Base-by-base conservation (phyloP, 1,140 invertebrate species). In the Dendroctonus valens region DNA sequence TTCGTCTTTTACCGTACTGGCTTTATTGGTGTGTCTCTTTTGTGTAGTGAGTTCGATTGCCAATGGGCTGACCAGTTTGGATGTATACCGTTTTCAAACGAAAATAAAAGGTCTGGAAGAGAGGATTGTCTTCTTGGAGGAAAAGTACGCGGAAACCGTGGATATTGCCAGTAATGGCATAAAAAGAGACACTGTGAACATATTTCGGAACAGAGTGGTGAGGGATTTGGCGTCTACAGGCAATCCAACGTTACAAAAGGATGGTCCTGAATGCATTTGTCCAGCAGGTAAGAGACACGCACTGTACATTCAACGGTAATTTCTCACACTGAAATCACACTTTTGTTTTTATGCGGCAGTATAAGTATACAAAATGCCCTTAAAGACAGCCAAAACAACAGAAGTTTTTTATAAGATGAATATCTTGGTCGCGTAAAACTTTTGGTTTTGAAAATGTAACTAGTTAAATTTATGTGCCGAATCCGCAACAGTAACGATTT, bases 261-360 rank as follows among this genome's bases (percentile, higher is more conserved):
- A 78, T 68, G 75, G 67, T 6, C 74, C 75, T 6, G 77, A 78
- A 70, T 78, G 77, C 67, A 68, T 76, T 65, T 78, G 77, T 75
- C 77, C 77, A 65, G 70, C 77, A 77, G 77, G 77, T 78, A 73
- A 59, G 55, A 60, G 9, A 46, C n/a, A 49, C 11, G 26, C 6
- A 53, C 3, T 26, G 26, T 26, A 26, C 26, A 26, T 26, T 26
- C 26, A 26, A 26, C 26, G 26, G 26, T 26, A 26, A 26, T 26
- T 26, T 26, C 26, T 3, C 26, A 26, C 26, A 26, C 26, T 26
- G 1, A 26, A 26, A 26, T 26, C 26, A 26, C 1, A 3, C 26
- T 26, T 26, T 26, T n/a, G n/a, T n/a, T n/a, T n/a, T n/a, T n/a
- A n/a, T n/a, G 26, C 26, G 26, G 1, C 26, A 26, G 26, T 3